A percentile compares a stretch with the other conserved stretches of the same genome.
phyloP scores from a whole-genome alignment of 2,888 invertebrate species.

The Imbricaverruca yamaguchii region DNA sequence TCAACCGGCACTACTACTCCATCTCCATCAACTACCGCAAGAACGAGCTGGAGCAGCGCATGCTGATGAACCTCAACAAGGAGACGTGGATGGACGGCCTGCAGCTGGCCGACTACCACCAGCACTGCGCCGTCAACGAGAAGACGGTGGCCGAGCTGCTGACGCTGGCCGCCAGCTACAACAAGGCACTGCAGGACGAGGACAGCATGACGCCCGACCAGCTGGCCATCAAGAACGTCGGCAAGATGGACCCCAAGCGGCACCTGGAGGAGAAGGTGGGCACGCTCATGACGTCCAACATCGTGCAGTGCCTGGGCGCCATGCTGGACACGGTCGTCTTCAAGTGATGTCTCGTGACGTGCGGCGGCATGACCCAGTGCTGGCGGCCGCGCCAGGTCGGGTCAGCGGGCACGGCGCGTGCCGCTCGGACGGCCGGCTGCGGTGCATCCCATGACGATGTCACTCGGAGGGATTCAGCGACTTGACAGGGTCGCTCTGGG shows the following conservation, averaged over 20 bases:
- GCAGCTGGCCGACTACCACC: slow-evolving; percentile 79
- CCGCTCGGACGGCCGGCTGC: not conserved
- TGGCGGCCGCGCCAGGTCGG: too few species aligned
- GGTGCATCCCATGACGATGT: not conserved
- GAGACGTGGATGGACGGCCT: slow-evolving; percentile 96
- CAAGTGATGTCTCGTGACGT: too few species aligned
- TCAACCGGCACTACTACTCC: slow-evolving; percentile 98
- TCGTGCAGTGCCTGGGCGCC: slow-evolving; percentile 94
- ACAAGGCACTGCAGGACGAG: slow-evolving; percentile 89
- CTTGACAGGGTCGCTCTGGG: too few species aligned
- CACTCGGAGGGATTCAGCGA: too few species aligned
- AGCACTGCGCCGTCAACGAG: slow-evolving; percentile 89
- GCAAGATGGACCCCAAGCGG: slow-evolving; percentile 97
- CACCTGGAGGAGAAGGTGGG: slow-evolving; percentile 97
- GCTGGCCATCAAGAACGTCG: slow-evolving; percentile 97
- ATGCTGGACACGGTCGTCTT: slow-evolving; percentile 91
- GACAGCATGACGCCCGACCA: slow-evolving; percentile 99
- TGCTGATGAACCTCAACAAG: slow-evolving; percentile 96
- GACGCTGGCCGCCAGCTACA: slow-evolving; percentile 93
- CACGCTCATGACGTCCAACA: slow-evolving; percentile 91
- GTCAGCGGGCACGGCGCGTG: not conserved
- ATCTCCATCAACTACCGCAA: slow-evolving; percentile 99
- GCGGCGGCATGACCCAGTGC: too few species aligned
- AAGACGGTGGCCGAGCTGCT: slow-evolving; percentile 93
- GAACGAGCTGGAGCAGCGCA: slow-evolving; percentile 98